phyloP scores from a whole-genome alignment of 2,888 invertebrate species.

The Argyresthia albistria region DNA sequence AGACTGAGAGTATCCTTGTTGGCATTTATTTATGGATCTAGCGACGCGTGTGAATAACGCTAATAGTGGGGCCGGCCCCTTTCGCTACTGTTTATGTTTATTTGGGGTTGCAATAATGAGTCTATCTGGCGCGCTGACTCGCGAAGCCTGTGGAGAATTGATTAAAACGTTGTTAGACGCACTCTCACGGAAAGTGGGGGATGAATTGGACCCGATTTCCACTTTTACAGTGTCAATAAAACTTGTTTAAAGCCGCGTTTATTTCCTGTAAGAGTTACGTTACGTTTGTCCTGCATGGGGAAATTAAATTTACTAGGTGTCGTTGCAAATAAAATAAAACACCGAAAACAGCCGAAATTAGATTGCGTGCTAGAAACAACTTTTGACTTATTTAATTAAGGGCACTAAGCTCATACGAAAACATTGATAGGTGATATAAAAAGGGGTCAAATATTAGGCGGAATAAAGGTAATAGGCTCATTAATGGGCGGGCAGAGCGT shows the following conservation, averaged over 20 bases:
- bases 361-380: neutral
- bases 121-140: conserved; percentile 68
- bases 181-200: conserved; percentile 61
- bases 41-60: conserved; percentile 67
- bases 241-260: conserved; percentile 40
- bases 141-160: conserved; percentile 70
- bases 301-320: too few species aligned
- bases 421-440: neutral
- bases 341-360: too few species aligned
- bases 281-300: neutral
- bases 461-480: conserved; percentile 21
- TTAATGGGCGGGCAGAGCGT: conserved; percentile 35
- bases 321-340: too few species aligned
- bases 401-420: too few species aligned
- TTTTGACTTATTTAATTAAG: neutral
- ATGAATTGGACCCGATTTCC: conserved; percentile 39
- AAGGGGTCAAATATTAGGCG: neutral
- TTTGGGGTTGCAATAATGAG: conserved; percentile 68
- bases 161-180: conserved; percentile 69
- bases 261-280: conserved; percentile 20
- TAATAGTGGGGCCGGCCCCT: conserved; percentile 63
- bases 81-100: conserved; percentile 70
- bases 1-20: conserved; percentile 40
- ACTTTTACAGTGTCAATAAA: conserved; percentile 20
- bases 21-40: conserved; percentile 64